These are phyloP conservation scores for Acrossocheilus fasciatus DNA, from an alignment of 2,797 vertebrate genomes.

Conservation along the genomic window DNA sequence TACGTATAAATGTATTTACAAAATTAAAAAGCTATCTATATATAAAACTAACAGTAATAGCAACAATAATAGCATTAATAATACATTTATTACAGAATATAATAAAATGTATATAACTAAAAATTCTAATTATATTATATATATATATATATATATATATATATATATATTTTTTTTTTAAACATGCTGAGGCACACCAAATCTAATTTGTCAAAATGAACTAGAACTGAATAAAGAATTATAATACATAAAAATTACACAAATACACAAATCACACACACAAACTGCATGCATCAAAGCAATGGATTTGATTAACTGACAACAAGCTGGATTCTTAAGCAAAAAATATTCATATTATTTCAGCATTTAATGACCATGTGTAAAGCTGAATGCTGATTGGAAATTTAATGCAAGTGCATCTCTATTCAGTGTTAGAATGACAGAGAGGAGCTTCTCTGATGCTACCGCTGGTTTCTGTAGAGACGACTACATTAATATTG, in stretches of 20 bases:
- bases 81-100: not conserved
- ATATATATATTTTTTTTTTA: no score
- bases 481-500: conserved; percentile 55
- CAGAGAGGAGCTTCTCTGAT: conserved; percentile 48
- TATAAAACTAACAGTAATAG: not conserved
- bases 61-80: not conserved
- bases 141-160: no score
- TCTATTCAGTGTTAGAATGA: conserved; percentile 41
- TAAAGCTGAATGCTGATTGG: conserved; percentile 26
- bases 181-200: not conserved
- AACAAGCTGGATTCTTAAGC: not conserved
- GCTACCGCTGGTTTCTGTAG: conserved; percentile 46
- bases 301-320: conserved; percentile 7
- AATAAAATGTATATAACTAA: not conserved
- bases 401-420: conserved; percentile 28
- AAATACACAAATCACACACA: not conserved
- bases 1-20: not conserved
- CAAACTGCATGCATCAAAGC: not conserved
- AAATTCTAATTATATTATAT: not conserved
- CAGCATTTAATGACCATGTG: not conserved
- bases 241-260: not conserved
- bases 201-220: not conserved
- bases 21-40: not conserved
- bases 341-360: not conserved
- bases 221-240: not conserved